A percentile compares a stretch with the other conserved stretches of the same genome.
phyloP scores from a whole-genome alignment of 2,888 invertebrate genomes.

The Chesias legatella region DNA sequence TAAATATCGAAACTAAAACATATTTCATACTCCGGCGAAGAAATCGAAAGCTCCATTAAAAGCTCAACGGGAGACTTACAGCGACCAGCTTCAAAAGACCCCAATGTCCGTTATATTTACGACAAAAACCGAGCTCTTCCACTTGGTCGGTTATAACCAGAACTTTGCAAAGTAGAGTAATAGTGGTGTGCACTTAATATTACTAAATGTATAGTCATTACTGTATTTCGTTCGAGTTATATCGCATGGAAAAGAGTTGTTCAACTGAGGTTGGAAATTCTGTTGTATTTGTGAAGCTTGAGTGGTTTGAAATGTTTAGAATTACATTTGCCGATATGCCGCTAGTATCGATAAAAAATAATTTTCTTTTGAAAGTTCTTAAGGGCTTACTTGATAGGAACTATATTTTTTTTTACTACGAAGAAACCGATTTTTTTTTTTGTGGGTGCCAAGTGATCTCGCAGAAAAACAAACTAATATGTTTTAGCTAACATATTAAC shows the following conservation, averaged over 20 bases:
- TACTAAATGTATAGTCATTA: conserved; percentile 25
- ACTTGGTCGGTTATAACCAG: conserved; percentile 19
- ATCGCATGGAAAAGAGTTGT: conserved; percentile 1
- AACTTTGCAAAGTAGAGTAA: conserved; percentile 25
- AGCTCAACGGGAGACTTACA: conserved; percentile 26
- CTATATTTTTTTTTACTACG: too few relatives aligned
- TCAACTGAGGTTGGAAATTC: background rate
- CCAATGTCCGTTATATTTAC: background rate
- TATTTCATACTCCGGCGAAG: conserved; percentile 42
- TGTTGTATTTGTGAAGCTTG: background rate
- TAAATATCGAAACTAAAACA: conserved; percentile 27
- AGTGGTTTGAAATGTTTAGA: too few relatives aligned
- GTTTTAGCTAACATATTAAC: too few relatives aligned
- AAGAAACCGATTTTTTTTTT: too few relatives aligned
- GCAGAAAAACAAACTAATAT: too few relatives aligned
- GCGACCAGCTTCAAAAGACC: conserved; percentile 13
- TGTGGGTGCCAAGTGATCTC: too few relatives aligned
- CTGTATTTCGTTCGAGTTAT: conserved; percentile 15
- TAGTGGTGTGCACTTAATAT: conserved; percentile 29
- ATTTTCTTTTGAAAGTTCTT: too few relatives aligned
- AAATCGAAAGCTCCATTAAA: conserved; percentile 40
- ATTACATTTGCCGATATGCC: too few relatives aligned
- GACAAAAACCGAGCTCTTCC: conserved; percentile 6
- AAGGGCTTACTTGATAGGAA: too few relatives aligned
- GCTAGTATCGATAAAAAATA: too few relatives aligned